Conservation (phyloP, 2,797 vertebrate species). For the Notoglanidium macrostoma region DNA sequence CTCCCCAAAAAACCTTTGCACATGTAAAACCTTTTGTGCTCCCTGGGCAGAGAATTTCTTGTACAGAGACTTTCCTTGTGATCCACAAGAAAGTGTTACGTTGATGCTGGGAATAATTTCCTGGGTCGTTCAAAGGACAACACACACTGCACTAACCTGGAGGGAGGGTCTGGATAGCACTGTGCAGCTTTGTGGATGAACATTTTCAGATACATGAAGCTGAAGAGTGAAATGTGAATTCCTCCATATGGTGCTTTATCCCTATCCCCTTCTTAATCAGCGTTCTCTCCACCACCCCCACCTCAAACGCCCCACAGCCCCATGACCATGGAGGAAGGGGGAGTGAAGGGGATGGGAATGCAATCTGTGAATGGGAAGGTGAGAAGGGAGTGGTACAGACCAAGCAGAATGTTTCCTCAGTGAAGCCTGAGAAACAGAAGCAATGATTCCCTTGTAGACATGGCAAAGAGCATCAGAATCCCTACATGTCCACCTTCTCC, state of each 20-base stretch:
- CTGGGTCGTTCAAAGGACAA: conserved; percentile 32
- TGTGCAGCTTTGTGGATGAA: conserved; percentile 36
- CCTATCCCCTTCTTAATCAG: conserved; percentile 27
- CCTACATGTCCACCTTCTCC: conserved; percentile 12
- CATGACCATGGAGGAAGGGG: background rate
- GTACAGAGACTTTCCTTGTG: conserved; percentile 40
- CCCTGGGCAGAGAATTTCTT: conserved; percentile 35
- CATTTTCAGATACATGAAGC: conserved; percentile 38
- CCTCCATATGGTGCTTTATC: conserved; percentile 55
- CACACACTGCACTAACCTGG: conserved; percentile 44
- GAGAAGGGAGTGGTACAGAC: conserved; percentile 13
- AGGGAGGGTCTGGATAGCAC: conserved; percentile 37
- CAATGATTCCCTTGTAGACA: conserved; percentile 22
- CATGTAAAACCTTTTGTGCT: conserved; percentile 30
- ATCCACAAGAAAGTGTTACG: conserved; percentile 29
- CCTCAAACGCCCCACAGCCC: conserved; percentile 35
- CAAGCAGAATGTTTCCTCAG: conserved; percentile 10
- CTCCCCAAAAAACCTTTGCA: conserved; percentile 21
- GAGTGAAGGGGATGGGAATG: conserved; percentile 2
- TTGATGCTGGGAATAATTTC: conserved; percentile 32
- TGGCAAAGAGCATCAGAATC: conserved; percentile 10
- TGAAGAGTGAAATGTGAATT: conserved; percentile 43
- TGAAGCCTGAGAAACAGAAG: conserved; percentile 31
- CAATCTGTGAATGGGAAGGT: conserved; percentile 15
- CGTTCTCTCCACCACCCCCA: conserved; percentile 28